Evolutionary conservation across 2,888 invertebrate species (phyloP), one percentile per base, ranked within the genome.

Genomic region (Catocala nupta): DNA sequence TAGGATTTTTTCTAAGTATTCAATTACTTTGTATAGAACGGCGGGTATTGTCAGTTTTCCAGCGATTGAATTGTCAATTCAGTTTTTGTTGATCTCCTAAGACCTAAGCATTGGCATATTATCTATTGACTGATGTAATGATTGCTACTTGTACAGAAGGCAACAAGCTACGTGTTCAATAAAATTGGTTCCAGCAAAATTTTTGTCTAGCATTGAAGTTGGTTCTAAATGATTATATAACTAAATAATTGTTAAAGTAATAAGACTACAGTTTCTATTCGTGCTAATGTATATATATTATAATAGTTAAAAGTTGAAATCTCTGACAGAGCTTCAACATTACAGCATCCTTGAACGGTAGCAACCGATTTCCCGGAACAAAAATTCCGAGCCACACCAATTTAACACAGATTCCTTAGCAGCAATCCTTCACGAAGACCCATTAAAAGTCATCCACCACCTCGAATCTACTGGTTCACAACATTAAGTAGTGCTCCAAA

Each of bases 401-500:
- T 91, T 90, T 83, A 87, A 81, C 84, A 88, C 86, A 89, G 91
- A 92, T 91, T 90, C 92, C 89, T 90, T 75, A 70, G 75, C 82
- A 81, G 78, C 87, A 85, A 87, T 93, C 92, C 91, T 92, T 89
- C 90, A 90, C 90, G 89, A 90, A 85, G 87, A 83, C 90, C 91
- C 88, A 93, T 93, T 93, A 92, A 93, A 93, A 92, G 90, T 91
- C 92, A 91, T 85, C 86, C 87, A 90, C 90, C 90, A 92, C 91
- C 89, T 89, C 91, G 90, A 91, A 90, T 91, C 86, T 88, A 86
- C 87, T 87, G 87, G 90, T 87, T 91, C 90, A 92, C 91, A 90
- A 92, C 91, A 94, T 93, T 92, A 93, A 89, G 87, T 90, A 90
- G 89, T 91, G 90, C 90, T 90, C 92, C 91, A 91, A 94, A 94